These are phyloP conservation scores for Brachyptera putata DNA, from an alignment of 2,888 invertebrate genomes.

Conservation along the genomic window DNA sequence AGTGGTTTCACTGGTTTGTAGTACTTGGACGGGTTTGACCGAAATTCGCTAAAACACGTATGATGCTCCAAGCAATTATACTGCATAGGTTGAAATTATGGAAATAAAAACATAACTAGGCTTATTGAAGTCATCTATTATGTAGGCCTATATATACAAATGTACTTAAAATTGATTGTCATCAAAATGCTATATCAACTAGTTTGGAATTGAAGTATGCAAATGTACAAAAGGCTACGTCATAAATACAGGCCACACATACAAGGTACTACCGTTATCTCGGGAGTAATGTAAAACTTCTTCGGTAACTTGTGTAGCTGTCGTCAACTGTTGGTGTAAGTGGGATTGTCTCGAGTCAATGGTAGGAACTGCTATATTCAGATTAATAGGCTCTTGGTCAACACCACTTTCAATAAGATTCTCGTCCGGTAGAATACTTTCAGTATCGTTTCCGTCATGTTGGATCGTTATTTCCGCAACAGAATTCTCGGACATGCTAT, in stretches of 20 bases:
- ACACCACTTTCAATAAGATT: conserved; percentile 29
- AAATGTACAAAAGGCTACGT: too few species aligned
- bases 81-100: too few species aligned
- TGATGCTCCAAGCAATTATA: too few species aligned
- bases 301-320: conserved; percentile 36
- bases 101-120: too few species aligned
- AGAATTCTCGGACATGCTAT: conserved; percentile 24
- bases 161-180: too few species aligned
- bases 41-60: too few species aligned
- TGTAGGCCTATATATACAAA: too few species aligned
- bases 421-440: conserved; percentile 35
- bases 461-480: conserved; percentile 31
- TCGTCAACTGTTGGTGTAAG: conserved; percentile 31
- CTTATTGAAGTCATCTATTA: too few species aligned
- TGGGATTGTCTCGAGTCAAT: conserved; percentile 24
- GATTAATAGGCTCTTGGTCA: conserved; percentile 35
- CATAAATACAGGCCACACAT: conserved; percentile 44
- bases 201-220: too few species aligned
- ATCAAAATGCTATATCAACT: too few species aligned
- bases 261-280: conserved; percentile 47
- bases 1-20: too few species aligned
- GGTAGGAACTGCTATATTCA: conserved; percentile 34
- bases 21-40: too few species aligned
- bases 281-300: conserved; percentile 35
- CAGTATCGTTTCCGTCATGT: conserved; percentile 17